Evolutionary conservation across 1,140 invertebrate genomes (phyloP), one percentile per base, ranked within the genome.

Genomic region (Hyposmocoma kahamanoa): DNA sequence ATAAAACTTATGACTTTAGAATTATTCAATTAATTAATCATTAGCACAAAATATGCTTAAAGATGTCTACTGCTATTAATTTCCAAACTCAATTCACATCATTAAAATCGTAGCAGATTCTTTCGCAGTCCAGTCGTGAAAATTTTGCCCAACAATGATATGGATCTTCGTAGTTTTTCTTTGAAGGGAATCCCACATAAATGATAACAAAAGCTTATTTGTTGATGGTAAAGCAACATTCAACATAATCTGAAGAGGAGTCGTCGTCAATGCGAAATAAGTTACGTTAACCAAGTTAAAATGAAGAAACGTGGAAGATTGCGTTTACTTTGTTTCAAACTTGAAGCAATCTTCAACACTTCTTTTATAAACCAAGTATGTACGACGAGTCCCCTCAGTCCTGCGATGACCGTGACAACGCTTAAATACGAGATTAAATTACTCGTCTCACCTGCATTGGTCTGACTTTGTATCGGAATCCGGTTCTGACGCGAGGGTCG

Each of bases 401-500:
- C 21, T 34, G 54, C 44, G 45, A 20, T 46, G 51, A 50, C 52
- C 62, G 53, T 58, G 55, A 64, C 58, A 54, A n/a, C 56, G n/a
- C 44, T 50, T 42, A 46, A 58, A 34, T 1, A 39, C 45, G 48
- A 43, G 55, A 61, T 62, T 59, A 54, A 58, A 71, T 63, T 59
- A 69, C 70, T 81, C 63, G 55, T 79, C 82, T 86, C 72, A 89
- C 84, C 62, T 87, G 87, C 64, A 92, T 84, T 0, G 90, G 90
- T 63, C 89, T 90, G 26, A 94, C 92, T 81, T 90, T 89, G 85
- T 95, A 94, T 69, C 89, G 87, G 86, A 94, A 95, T 26, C 93
- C 93, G 47, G 92, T 89, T 39, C 90, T 83, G 44, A 95, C 90
- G 44, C 90, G 82, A 24, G 89, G 88, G 78, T 95, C 92, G 39